Base-by-base conservation (phyloP, 2,113 vertebrate species). In the Sinocyclocheilus maitianheensis region DNA sequence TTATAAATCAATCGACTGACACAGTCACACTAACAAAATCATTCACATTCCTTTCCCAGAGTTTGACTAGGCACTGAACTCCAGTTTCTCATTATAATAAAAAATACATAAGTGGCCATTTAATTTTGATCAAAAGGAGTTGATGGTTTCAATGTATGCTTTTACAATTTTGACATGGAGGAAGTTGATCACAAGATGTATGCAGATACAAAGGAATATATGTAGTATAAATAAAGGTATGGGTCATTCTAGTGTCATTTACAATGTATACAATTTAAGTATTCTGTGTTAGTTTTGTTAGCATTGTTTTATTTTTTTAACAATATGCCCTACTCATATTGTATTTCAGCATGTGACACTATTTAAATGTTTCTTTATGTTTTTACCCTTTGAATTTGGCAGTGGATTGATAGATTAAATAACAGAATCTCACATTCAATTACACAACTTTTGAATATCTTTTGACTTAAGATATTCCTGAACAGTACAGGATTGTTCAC, bases 1-100 rank as follows among this genome's bases (percentile, higher is more conserved):
- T 63, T 65, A 82, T 83, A 71, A 83, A 87, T 89, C 77, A 84
- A 14, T 26, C 40, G 43, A 86, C 63, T 69, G 79, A 85, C 40
- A 71, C 78, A 4, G 62, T 46, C 24, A 60, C 51, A 71, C 60
- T 77, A 77, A 82, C 60, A 43, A 71, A 43, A 43, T 55, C 46
- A 3, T 75, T 75, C 72, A 48, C 75, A 77, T 63, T 40, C 63
- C 69, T 71, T 13, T 67, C 77, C 53, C 34, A 34, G 43, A 72
- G 51, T 55, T 34, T 81, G 75, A 77, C 63, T 84, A n/a, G 60
- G 74, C 5, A 18, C 34, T 82, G 34, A n/a, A 75, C 40, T 75
- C 5, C 40, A 43, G 72, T 48, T 75, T n/a, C 72, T 5, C 1
- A 40, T 75, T 22, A 48, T 43, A 43, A 75, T 12, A 74, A 37